Evolutionary conservation across 23 tunicate genomes (phyloP), one percentile per base, ranked within the genome.

Genomic region (Styela plicata): DNA sequence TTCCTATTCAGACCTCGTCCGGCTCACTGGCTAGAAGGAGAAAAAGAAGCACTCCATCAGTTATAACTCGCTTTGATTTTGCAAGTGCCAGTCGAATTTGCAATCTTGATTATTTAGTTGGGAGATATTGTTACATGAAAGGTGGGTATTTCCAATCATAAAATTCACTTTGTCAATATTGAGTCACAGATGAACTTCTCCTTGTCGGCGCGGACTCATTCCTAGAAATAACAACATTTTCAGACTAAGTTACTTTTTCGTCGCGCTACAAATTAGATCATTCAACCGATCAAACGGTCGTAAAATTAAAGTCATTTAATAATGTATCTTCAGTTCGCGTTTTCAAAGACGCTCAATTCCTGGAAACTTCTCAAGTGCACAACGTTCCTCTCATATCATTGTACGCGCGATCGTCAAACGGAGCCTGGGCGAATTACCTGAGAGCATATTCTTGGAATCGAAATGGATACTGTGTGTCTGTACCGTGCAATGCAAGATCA

Each of bases 71-170:
- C 30, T 13, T 67, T 67, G 31, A 67, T 22, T 16, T 67, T 18
- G 24, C 24, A 19, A 29, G 31, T 24, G 31, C 22, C 22, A 17
- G 31, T 67, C 71, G 24, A 27, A 67, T 67, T 1, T 67, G 22
- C 22, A 67, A 67, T 0, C 71, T 67, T 22, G 71, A 67, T 67
- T 22, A 22, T 67, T 29, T 67, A 25, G 13, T 67, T 22, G 23
- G 71, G 31, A 19, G 23, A 22, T 67, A 67, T 1, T 67, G 71
- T 67, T 67, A 67, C 24, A 67, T 67, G 71, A 67, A 67, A 67
- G 31, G 71, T 67, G 22, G 7, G 13, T 5, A 44, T 44, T 44
- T 44, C n/a, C n/a, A n/a, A n/a, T n/a, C n/a, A n/a, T n/a, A n/a
- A n/a, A n/a, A n/a, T n/a, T n/a, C n/a, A n/a, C n/a, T n/a, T n/a